Percentiles rank a stretch among this genome's conserved stretches.
Evolutionary conservation across 2,888 invertebrate genomes (phyloP).

Genomic region (Trachelus iudaicus): DNA sequence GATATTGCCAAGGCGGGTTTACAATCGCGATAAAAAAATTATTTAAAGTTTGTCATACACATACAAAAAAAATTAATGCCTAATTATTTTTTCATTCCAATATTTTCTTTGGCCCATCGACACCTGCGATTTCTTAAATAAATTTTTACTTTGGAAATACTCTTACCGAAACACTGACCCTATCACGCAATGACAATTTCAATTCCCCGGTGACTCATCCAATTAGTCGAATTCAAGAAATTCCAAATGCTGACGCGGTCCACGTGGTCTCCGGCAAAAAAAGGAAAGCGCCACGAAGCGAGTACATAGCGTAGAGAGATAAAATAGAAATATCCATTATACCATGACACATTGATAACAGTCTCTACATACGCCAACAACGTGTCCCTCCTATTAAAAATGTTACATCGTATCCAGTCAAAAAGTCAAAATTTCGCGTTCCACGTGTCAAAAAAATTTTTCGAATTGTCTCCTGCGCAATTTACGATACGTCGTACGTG

Average conservation of each 20-base stretch:
- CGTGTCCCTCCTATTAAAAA: background rate
- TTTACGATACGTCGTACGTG: background rate
- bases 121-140: background rate
- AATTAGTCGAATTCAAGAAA: background rate
- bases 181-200: background rate
- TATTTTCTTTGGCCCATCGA: background rate
- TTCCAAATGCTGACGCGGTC: background rate
- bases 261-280: background rate
- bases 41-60: too few relatives aligned
- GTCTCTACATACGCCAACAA: background rate
- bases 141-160: background rate
- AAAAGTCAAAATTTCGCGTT: too few relatives aligned
- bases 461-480: background rate
- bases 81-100: background rate
- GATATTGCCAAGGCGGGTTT: background rate
- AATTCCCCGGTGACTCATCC: background rate
- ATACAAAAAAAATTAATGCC: rapidly evolving
- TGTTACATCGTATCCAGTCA: too few relatives aligned
- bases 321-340: background rate
- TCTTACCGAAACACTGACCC: too few relatives aligned
- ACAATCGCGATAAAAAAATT: background rate
- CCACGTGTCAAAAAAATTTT: background rate
- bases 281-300: background rate
- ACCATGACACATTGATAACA: background rate
- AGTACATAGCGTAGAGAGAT: background rate